A percentile compares a stretch with the other conserved stretches of the same genome.
Evolutionary conservation across 2,888 invertebrate genomes (phyloP).

Genomic region (Macrophya annulata): DNA sequence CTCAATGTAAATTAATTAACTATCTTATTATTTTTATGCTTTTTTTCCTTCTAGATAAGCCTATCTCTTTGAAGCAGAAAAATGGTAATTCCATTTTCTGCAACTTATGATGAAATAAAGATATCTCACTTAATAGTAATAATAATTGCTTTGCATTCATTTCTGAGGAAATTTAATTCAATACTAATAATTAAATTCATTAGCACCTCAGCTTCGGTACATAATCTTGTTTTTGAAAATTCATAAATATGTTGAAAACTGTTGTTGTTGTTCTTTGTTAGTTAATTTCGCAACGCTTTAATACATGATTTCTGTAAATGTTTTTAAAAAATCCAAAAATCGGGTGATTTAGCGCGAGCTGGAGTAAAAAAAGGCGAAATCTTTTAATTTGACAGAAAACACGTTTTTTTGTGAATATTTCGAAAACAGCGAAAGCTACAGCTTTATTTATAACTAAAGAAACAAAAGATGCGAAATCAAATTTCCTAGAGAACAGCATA

Average conservation of each 20-base stretch:
- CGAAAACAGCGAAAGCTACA: no score
- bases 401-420: no score
- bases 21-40: not conserved
- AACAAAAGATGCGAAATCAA: no score
- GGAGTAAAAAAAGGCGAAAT: no score
- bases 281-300: no score
- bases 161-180: not conserved
- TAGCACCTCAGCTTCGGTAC: not conserved
- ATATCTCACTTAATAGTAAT: not conserved
- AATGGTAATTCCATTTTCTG: not conserved
- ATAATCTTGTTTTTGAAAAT: not conserved
- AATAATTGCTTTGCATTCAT: not conserved
- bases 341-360: no score
- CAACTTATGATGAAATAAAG: not conserved
- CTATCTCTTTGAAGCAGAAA: not conserved
- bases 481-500: no score
- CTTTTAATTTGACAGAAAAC: no score
- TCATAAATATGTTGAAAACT: not conserved
- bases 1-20: slow-evolving; percentile 33
- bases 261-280: no score
- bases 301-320: no score
- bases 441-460: no score
- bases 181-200: not conserved
- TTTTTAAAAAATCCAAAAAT: no score
- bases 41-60: not conserved